Conservation (phyloP, 2,113 vertebrate genomes). For the Ochotona curzoniae region DNA sequence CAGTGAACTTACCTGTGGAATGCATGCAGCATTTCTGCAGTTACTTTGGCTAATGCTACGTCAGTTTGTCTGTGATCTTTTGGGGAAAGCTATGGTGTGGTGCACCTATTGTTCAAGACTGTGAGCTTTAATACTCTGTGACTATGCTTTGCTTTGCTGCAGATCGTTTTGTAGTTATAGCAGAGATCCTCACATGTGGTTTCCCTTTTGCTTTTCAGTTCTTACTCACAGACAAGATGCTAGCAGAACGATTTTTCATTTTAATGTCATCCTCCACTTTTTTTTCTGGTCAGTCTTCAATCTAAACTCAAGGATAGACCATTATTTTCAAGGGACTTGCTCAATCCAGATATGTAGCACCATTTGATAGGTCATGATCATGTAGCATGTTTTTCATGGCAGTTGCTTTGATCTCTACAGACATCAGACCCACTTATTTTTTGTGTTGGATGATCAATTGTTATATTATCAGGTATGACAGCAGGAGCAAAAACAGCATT, state of each 20-base stretch:
- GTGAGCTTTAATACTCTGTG: neutral
- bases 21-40: neutral
- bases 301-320: slow-evolving; percentile 32
- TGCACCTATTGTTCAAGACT: neutral
- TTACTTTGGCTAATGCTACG: neutral
- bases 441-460: slow-evolving; percentile 60
- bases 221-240: neutral
- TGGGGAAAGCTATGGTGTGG: neutral
- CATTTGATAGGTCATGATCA: slow-evolving; percentile 57
- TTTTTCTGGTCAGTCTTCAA: slow-evolving; percentile 45
- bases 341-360: slow-evolving; percentile 32
- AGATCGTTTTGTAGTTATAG: slow-evolving; percentile 1
- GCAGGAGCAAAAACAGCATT: neutral
- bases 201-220: slow-evolving; percentile 27
- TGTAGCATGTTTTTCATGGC: neutral
- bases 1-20: slow-evolving; percentile 6
- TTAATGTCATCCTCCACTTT: neutral
- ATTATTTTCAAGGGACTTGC: slow-evolving; percentile 50
- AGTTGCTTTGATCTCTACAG: slow-evolving; percentile 48
- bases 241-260: slow-evolving; percentile 40
- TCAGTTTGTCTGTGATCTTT: neutral
- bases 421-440: neutral
- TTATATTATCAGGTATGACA: slow-evolving; percentile 41
- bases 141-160: neutral
- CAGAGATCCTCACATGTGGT: slow-evolving; percentile 4